A percentile compares a stretch with the other conserved stretches of the same genome.
phyloP scores from a whole-genome alignment of 1,140 invertebrate species.

The Pseudomyrmex sp. region DNA sequence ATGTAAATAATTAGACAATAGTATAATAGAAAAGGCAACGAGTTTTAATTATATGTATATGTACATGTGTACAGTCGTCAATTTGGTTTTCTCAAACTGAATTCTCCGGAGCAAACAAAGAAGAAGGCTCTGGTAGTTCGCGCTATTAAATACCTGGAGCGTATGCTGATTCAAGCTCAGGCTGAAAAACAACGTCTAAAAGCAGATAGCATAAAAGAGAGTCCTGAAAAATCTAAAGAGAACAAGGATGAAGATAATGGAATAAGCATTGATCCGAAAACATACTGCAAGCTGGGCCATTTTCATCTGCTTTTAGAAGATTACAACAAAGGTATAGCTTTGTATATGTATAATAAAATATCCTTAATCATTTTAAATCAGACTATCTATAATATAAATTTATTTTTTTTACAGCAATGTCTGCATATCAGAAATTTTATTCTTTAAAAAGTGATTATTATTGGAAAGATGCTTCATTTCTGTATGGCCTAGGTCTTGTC shows the following conservation, averaged over 20 bases:
- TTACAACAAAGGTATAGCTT: constrained; percentile 92
- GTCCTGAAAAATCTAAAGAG: constrained; percentile 83
- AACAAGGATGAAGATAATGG: constrained; percentile 86
- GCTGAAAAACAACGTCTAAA: constrained; percentile 85
- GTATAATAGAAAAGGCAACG: not conserved
- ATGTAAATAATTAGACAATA: not conserved
- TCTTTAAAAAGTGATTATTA: constrained; percentile 92
- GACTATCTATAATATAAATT: too few relatives aligned
- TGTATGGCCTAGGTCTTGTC: constrained; percentile 97
- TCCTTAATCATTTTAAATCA: too few relatives aligned
- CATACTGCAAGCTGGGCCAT: constrained; percentile 97
- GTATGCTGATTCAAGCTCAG: constrained; percentile 92
- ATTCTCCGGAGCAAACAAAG: constrained; percentile 90
- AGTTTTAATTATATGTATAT: not conserved
- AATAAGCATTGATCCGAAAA: constrained; percentile 94
- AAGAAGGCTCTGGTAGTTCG: constrained; percentile 92
- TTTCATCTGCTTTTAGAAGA: constrained; percentile 96
- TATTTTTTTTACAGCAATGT: constrained; percentile 89
- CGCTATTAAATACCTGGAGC: constrained; percentile 93
- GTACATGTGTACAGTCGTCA: constrained; percentile 89
- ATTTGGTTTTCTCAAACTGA: constrained; percentile 94
- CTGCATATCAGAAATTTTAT: constrained; percentile 97
- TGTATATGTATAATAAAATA: not conserved
- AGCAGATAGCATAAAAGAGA: constrained; percentile 84
- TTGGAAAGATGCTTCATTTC: constrained; percentile 96